Evolutionary conservation across 2,113 vertebrate species (phyloP).

Genomic region (Mus pahari): DNA sequence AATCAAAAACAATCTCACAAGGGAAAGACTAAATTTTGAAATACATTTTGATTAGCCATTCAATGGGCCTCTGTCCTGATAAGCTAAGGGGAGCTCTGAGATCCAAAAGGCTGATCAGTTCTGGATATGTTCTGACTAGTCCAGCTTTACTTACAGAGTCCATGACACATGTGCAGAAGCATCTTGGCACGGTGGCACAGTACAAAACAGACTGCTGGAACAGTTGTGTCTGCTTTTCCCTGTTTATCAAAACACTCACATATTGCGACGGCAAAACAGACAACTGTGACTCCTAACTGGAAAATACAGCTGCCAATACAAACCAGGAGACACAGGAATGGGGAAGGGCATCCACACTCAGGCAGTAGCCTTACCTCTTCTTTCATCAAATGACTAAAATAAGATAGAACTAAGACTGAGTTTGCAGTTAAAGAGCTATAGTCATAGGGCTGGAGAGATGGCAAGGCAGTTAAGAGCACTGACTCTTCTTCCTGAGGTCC

Average conservation of each 20-base stretch:
- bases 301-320: constrained; percentile 42
- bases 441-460: background rate
- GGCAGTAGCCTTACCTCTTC: background rate
- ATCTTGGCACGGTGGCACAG: background rate
- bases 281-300: constrained; percentile 49
- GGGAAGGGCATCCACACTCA: background rate
- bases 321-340: background rate
- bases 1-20: constrained; percentile 16
- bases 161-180: background rate
- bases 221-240: constrained; percentile 21
- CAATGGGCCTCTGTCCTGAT: background rate
- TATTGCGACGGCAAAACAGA: background rate
- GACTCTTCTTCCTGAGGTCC: too few relatives aligned
- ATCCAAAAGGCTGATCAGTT: background rate
- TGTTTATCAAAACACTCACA: background rate
- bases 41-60: background rate
- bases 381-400: background rate
- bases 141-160: background rate
- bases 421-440: background rate
- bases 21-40: background rate
- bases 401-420: background rate
- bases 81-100: background rate
- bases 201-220: background rate
- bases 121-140: background rate
- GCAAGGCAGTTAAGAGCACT: too few relatives aligned